These are phyloP conservation scores for Cyanistes caeruleus DNA, from an alignment of 2,113 vertebrate species.

Conservation along the genomic window DNA sequence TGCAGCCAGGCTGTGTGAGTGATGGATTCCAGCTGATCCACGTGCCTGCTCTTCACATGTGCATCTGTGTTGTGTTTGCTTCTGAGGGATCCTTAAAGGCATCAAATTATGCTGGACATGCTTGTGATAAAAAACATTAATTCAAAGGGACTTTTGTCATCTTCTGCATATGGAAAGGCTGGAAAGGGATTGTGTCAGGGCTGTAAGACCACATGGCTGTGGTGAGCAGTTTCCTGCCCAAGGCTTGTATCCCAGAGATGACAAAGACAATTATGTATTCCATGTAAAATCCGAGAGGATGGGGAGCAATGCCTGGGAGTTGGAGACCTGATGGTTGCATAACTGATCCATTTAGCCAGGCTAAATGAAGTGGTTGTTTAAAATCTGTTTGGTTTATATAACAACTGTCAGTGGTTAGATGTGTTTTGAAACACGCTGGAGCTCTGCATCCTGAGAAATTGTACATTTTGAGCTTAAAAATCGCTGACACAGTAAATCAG, in stretches of 20 bases:
- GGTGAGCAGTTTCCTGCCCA: neutral
- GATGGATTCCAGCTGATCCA: neutral
- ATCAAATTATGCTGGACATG: neutral
- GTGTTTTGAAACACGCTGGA: neutral
- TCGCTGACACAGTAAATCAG: neutral
- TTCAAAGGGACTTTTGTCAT: neutral
- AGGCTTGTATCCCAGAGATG: neutral
- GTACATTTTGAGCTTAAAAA: neutral
- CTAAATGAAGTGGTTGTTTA: neutral
- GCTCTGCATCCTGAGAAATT: neutral
- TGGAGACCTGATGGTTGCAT: neutral
- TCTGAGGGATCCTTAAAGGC: neutral
- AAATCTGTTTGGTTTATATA: neutral
- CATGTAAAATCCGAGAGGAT: neutral
- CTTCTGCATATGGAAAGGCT: neutral
- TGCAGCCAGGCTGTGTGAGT: accelerated
- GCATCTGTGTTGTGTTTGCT: neutral
- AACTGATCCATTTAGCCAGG: neutral
- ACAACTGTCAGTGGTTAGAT: neutral
- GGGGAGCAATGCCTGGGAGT: neutral
- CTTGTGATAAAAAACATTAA: neutral
- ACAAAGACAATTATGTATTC: neutral
- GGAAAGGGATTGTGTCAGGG: neutral
- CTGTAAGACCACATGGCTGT: neutral
- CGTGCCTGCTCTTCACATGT: neutral